phyloP scores from a whole-genome alignment of 2,888 invertebrate species.

The Glyphotaelius pellucidus region DNA sequence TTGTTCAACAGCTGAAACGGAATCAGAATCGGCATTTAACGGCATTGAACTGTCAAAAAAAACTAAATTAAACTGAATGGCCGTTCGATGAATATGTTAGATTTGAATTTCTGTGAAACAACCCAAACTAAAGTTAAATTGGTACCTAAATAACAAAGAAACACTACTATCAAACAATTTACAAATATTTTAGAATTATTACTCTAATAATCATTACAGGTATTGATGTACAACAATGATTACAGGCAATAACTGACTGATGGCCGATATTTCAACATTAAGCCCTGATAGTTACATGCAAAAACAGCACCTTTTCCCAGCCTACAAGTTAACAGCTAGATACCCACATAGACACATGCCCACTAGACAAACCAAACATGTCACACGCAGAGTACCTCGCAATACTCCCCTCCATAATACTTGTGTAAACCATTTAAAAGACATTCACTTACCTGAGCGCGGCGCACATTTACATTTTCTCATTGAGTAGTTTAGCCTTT shows the following conservation, averaged over 20 bases:
- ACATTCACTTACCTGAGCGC: constrained; percentile 48
- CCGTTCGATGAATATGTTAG: too few relatives aligned
- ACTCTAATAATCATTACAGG: too few relatives aligned
- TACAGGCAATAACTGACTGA: background rate
- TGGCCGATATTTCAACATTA: background rate
- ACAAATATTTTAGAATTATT: too few relatives aligned
- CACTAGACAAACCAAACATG: background rate
- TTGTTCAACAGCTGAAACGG: too few relatives aligned
- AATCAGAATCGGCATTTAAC: too few relatives aligned
- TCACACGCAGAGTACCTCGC: background rate
- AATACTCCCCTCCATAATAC: background rate
- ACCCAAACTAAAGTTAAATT: too few relatives aligned
- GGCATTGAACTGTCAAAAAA: too few relatives aligned
- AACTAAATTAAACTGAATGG: too few relatives aligned
- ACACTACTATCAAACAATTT: too few relatives aligned
- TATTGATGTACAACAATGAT: too few relatives aligned
- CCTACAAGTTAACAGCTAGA: background rate
- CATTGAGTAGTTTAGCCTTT: constrained; percentile 51
- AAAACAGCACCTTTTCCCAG: background rate
- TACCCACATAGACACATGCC: background rate
- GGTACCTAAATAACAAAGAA: too few relatives aligned
- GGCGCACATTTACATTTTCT: constrained; percentile 26
- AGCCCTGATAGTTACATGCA: background rate
- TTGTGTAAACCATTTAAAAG: constrained; percentile 40
- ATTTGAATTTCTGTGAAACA: too few relatives aligned